Percentiles rank a stretch among this genome's conserved stretches.
phyloP scores from a whole-genome alignment of 2,888 invertebrate species.

The Hirtodrosophila alboralis region DNA sequence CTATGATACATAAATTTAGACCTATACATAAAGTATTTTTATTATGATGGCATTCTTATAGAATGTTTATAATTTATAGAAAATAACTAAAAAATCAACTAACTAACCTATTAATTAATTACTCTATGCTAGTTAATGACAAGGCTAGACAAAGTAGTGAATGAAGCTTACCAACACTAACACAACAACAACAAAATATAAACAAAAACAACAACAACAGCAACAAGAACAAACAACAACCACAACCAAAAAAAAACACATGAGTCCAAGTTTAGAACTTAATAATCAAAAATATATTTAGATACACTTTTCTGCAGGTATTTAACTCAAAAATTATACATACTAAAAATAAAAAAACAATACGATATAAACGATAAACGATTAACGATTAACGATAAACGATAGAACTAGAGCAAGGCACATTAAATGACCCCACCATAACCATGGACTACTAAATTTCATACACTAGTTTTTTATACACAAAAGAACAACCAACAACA shows the following conservation, averaged over 20 bases:
- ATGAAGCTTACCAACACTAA: slow-evolving; percentile 72
- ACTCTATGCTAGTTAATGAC: slow-evolving; percentile 68
- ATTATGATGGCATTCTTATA: slow-evolving; percentile 72
- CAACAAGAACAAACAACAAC: slow-evolving; percentile 45
- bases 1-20: slow-evolving; percentile 42
- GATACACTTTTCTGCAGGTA: slow-evolving; percentile 80
- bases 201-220: slow-evolving; percentile 46
- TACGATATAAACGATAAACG: slow-evolving; percentile 24
- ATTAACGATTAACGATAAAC: slow-evolving; percentile 32
- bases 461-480: slow-evolving; percentile 74
- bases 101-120: slow-evolving; percentile 67
- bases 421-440: slow-evolving; percentile 76
- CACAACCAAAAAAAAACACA: slow-evolving; percentile 69
- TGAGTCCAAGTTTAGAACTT: slow-evolving; percentile 80
- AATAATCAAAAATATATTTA: slow-evolving; percentile 80
- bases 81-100: slow-evolving; percentile 42
- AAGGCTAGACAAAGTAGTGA: slow-evolving; percentile 72
- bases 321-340: slow-evolving; percentile 52
- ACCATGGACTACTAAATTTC: slow-evolving; percentile 75
- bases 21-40: slow-evolving; percentile 68
- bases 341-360: slow-evolving; percentile 44
- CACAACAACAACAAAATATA: slow-evolving; percentile 37
- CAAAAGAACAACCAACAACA: slow-evolving; percentile 21
- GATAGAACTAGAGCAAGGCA: slow-evolving; percentile 71
- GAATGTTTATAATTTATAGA: slow-evolving; percentile 67